These are phyloP conservation scores for Platycercus adscitus DNA, from an alignment of 2,113 vertebrate species.

Conservation along the genomic window DNA sequence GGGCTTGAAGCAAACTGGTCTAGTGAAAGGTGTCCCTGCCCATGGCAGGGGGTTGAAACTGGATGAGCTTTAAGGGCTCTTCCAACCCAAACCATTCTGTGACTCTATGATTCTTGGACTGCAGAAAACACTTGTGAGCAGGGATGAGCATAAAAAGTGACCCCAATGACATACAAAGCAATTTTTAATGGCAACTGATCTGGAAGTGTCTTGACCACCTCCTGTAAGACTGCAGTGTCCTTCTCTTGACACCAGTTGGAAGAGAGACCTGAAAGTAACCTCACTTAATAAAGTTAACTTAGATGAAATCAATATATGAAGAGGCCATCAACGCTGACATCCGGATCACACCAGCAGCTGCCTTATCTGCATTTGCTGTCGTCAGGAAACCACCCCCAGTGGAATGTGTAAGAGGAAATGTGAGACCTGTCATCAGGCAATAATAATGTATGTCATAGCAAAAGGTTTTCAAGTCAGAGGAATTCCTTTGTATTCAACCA, in stretches of 20 bases:
- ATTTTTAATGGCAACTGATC: background rate
- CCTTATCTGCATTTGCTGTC: background rate
- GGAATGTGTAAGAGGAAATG: background rate
- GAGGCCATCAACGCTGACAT: background rate
- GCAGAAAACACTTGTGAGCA: background rate
- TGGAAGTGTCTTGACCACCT: background rate
- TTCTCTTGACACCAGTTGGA: background rate
- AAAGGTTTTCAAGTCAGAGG: background rate
- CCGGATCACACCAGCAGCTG: background rate
- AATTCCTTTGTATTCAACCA: background rate
- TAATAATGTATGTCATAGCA: background rate
- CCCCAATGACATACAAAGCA: background rate
- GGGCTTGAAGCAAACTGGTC: background rate
- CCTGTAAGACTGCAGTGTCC: background rate
- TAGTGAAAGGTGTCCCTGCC: background rate
- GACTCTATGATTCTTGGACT: accelerated
- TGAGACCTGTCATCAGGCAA: background rate
- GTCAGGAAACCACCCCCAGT: accelerated
- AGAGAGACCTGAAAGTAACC: background rate
- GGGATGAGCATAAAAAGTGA: background rate
- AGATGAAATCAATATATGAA: background rate
- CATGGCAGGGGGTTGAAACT: background rate
- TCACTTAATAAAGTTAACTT: background rate
- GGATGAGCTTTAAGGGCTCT: background rate
- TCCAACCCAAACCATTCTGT: background rate